Evolutionary conservation across 2,113 vertebrate species (phyloP).

Genomic region (Glaucidium brasilianum): DNA sequence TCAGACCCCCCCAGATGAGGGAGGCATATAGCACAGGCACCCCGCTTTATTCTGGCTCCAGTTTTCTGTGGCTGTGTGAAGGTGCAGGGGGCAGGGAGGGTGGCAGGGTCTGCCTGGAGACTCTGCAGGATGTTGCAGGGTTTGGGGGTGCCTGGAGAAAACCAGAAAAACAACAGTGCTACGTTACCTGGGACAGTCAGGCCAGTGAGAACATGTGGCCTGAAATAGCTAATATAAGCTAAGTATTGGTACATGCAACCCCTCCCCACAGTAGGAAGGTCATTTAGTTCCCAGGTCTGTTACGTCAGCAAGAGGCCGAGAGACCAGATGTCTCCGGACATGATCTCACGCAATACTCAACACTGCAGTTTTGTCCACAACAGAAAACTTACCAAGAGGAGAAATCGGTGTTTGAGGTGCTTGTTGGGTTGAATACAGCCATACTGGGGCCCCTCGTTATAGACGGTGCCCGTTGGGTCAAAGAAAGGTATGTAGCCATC

Average conservation of each 20-base stretch:
- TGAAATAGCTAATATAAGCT: not conserved
- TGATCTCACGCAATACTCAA: accelerated
- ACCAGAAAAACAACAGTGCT: not conserved
- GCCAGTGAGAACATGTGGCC: accelerated
- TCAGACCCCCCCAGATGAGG: not conserved
- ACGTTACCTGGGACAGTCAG: accelerated
- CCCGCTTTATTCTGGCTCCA: not conserved
- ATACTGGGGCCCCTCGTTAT: slow-evolving; percentile 95
- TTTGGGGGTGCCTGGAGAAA: not conserved
- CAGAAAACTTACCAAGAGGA: slow-evolving; percentile 85
- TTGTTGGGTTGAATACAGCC: slow-evolving; percentile 97
- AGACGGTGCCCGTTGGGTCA: slow-evolving; percentile 92
- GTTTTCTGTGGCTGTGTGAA: not conserved
- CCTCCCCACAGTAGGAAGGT: accelerated
- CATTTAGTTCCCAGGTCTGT: not conserved
- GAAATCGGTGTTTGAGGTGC: slow-evolving; percentile 92
- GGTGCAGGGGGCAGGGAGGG: not conserved
- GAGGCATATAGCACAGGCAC: not conserved
- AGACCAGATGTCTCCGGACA: too few species aligned
- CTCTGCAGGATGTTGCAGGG: not conserved
- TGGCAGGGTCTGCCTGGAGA: not conserved
- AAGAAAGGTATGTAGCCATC: slow-evolving; percentile 97
- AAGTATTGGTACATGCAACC: not conserved
- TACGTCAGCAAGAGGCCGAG: not conserved
- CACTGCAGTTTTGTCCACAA: accelerated